Conservation (phyloP, 1,140 invertebrate species). For the Alviniconcha marisindica region DNA sequence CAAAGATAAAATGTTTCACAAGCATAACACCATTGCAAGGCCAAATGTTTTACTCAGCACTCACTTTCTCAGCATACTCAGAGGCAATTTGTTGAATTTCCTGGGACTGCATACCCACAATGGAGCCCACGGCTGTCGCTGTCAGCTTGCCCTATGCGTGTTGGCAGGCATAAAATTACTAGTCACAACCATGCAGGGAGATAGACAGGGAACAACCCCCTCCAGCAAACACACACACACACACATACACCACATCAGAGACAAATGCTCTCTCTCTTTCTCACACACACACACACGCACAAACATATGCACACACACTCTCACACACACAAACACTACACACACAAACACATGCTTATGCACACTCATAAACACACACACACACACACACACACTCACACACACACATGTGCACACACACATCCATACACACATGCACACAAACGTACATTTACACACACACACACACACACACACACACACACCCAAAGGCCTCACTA, state of each 20-base stretch:
- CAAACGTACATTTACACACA: no score
- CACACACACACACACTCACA: conserved; percentile 29
- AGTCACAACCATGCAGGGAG: conserved; percentile 8
- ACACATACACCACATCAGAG: neutral
- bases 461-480: no score
- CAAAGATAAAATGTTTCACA: no score
- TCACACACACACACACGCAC: no score
- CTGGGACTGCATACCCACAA: conserved; percentile 75
- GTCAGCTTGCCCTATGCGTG: conserved; percentile 71
- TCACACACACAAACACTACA: neutral
- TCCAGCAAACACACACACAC: neutral
- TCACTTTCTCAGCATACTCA: conserved; percentile 76
- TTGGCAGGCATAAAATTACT: conserved; percentile 17
- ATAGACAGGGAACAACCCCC: neutral
- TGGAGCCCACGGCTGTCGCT: conserved; percentile 75
- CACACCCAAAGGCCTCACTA: no score
- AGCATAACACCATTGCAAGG: no score
- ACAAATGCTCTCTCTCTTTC: neutral
- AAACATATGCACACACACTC: no score
- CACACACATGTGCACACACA: no score
- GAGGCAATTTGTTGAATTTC: conserved; percentile 76
- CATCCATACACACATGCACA: no score
- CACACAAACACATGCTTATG: neutral
- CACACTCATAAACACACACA: neutral
- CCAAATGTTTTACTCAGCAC: no score